Evolutionary conservation across 2,888 invertebrate genomes (phyloP).

Genomic region (Drosophila recens): DNA sequence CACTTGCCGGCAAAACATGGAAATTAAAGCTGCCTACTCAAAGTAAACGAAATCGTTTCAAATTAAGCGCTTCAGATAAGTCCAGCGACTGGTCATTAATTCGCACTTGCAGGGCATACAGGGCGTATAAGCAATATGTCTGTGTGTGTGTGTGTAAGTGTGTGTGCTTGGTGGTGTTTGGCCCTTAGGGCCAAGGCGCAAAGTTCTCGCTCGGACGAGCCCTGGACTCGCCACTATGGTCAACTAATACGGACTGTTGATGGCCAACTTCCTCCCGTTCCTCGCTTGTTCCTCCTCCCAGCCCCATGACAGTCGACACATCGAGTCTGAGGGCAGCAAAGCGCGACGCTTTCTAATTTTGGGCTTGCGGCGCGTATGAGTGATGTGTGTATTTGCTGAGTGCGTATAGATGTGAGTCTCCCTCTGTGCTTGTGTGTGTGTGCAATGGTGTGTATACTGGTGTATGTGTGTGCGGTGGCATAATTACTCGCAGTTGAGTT

Average conservation of each 20-base stretch:
- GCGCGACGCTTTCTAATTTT: conserved; percentile 58
- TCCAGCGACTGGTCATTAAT: conserved; percentile 63
- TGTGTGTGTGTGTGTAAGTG: conserved; percentile 10
- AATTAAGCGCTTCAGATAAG: conserved; percentile 69
- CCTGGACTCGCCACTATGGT: conserved; percentile 43
- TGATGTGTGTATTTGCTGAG: conserved; percentile 36
- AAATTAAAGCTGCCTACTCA: conserved; percentile 40
- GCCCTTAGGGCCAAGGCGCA: conserved; percentile 54
- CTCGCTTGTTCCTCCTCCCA: background rate
- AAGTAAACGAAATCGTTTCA: conserved; percentile 54
- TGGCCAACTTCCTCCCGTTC: conserved; percentile 24
- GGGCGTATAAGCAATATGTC: conserved; percentile 36
- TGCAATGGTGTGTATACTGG: conserved; percentile 19
- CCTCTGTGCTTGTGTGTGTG: conserved; percentile 18
- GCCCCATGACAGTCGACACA: background rate
- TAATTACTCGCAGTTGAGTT: conserved; percentile 76
- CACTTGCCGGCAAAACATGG: conserved; percentile 19
- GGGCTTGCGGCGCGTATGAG: conserved; percentile 52
- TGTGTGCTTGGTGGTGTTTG: conserved; percentile 15
- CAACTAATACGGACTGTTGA: conserved; percentile 55
- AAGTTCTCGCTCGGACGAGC: conserved; percentile 33
- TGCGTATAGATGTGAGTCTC: conserved; percentile 22
- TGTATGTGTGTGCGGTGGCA: conserved; percentile 52
- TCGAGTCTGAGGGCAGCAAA: conserved; percentile 27
- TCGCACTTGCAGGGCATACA: conserved; percentile 34